These are phyloP conservation scores for Calliopum simillimum DNA, from an alignment of 2,888 invertebrate species.

Conservation along the genomic window DNA sequence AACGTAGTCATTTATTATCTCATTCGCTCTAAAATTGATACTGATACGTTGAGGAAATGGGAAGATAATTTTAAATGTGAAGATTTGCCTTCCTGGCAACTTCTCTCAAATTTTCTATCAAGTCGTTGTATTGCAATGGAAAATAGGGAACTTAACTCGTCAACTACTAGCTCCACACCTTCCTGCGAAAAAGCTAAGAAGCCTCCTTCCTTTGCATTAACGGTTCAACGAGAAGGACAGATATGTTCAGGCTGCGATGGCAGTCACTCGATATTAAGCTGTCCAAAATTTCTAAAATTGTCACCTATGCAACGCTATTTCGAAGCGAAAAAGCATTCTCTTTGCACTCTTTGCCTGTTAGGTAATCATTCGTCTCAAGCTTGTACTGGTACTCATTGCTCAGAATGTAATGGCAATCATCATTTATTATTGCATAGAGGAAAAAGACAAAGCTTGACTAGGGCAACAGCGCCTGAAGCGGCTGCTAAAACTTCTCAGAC, in stretches of 20 bases:
- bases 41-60: background rate
- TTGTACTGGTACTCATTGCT: constrained; percentile 19
- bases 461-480: background rate
- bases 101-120: constrained; percentile 14
- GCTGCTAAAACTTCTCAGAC: background rate
- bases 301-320: constrained; percentile 24
- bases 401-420: constrained; percentile 18
- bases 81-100: constrained; percentile 2
- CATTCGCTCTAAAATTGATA: background rate
- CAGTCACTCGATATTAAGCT: background rate
- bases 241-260: constrained; percentile 5
- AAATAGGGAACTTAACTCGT: constrained; percentile 15
- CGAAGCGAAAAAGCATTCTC: constrained; percentile 19
- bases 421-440: background rate
- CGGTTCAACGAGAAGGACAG: background rate
- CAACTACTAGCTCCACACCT: background rate
- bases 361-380: constrained; percentile 5
- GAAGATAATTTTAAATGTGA: constrained; percentile 8
- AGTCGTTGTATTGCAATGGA: constrained; percentile 17
- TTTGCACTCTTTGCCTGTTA: constrained; percentile 21
- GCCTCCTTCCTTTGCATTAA: background rate
- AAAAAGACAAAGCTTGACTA: background rate
- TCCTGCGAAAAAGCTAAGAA: background rate
- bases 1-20: constrained; percentile 26
- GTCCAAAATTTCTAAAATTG: constrained; percentile 4